These are phyloP conservation scores for Geodia barretti DNA, from an alignment of 37 sponge, comb jelly and placozoan species.

Conservation along the genomic window DNA sequence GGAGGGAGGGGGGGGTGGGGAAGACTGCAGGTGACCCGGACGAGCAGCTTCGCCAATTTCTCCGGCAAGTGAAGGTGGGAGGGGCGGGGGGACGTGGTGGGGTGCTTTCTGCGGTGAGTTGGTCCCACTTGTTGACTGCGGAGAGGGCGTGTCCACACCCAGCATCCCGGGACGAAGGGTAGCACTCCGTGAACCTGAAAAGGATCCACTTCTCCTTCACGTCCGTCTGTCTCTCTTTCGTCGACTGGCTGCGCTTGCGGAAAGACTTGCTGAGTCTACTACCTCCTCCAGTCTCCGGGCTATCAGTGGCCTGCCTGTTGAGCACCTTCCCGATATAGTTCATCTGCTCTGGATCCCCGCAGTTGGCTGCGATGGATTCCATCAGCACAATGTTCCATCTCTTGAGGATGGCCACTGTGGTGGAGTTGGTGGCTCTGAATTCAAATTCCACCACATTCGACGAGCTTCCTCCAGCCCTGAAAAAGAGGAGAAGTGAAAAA, in stretches of 20 bases:
- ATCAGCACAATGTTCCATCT: constrained; percentile 42
- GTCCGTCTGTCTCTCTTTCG: background rate
- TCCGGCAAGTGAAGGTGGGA: background rate
- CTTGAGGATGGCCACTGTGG: constrained; percentile 26
- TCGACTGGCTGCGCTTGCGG: background rate
- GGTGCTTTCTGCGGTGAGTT: background rate
- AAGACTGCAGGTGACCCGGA: background rate
- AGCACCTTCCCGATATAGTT: constrained; percentile 15
- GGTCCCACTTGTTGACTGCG: background rate
- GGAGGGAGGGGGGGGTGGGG: constrained; percentile 42
- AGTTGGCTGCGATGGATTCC: constrained; percentile 24
- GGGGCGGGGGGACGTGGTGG: background rate
- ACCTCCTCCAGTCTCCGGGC: background rate
- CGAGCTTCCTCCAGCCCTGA: background rate
- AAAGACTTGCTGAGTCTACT: constrained; percentile 2
- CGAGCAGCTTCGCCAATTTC: background rate
- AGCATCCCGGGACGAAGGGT: background rate
- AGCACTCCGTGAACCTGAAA: background rate
- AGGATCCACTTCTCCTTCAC: constrained; percentile 13
- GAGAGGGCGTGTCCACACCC: background rate
- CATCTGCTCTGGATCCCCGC: constrained; percentile 12
- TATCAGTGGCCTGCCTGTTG: background rate
- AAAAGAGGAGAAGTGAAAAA: background rate
- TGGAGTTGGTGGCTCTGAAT: constrained; percentile 24
- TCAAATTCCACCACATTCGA: constrained; percentile 39